These are phyloP conservation scores for Cottus gobio DNA, from an alignment of 2,113 vertebrate genomes.

Conservation along the genomic window DNA sequence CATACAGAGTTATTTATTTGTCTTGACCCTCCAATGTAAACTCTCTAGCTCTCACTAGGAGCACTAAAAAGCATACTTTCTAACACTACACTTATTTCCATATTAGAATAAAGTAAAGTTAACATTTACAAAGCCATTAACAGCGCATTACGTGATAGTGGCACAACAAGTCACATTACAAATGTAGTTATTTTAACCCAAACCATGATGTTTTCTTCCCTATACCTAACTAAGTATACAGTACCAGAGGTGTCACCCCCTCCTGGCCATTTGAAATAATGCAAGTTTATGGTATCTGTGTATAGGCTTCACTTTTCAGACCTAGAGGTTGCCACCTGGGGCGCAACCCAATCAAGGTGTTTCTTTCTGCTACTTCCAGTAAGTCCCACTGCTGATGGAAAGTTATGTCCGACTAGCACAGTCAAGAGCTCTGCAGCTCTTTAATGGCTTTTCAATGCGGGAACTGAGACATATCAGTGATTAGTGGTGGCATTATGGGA, in stretches of 20 bases:
- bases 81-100: too few relatives aligned
- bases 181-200: not conserved
- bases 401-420: conserved; percentile 3
- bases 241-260: not conserved
- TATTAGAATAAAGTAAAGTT: too few relatives aligned
- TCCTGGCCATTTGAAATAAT: not conserved
- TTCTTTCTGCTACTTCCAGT: conserved; percentile 34
- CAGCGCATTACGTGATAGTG: too few relatives aligned
- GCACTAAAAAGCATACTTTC: too few relatives aligned
- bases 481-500: conserved; percentile 37
- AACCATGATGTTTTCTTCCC: not conserved
- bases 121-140: too few relatives aligned
- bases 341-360: conserved; percentile 32
- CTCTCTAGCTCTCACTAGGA: too few relatives aligned
- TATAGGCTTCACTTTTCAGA: not conserved
- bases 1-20: too few relatives aligned
- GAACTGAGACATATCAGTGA: conserved; percentile 43
- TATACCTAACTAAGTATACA: not conserved
- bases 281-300: not conserved
- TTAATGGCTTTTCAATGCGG: conserved; percentile 43
- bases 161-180: too few relatives aligned
- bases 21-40: too few relatives aligned
- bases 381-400: conserved; percentile 15
- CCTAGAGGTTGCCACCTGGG: not conserved
- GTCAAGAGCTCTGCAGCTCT: conserved; percentile 37